Conservation (phyloP, 1,140 invertebrate genomes). For the Pollicipes pollicipes region DNA sequence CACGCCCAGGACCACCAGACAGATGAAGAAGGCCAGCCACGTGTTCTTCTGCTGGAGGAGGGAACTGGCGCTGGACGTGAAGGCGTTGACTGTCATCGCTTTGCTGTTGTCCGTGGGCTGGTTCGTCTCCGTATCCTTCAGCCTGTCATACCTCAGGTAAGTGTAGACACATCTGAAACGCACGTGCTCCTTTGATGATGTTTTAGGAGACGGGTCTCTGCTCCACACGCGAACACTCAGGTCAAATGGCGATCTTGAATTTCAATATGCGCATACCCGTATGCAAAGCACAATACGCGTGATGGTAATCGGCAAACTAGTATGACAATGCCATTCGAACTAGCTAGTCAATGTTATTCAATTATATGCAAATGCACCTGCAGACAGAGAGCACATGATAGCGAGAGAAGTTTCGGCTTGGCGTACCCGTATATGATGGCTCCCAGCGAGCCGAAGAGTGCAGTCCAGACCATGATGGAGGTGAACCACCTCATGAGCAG, state of each 20-base stretch:
- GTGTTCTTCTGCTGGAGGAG: slow-evolving; percentile 30
- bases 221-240: no score
- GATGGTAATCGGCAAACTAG: no score
- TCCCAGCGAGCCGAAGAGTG: slow-evolving; percentile 39
- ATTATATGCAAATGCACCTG: no score
- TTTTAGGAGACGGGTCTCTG: no score
- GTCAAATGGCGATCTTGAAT: no score
- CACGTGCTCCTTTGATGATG: no score
- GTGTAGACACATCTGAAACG: neutral
- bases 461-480: slow-evolving; percentile 58
- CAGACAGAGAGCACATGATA: no score
- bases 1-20: slow-evolving; percentile 39
- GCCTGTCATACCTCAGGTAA: neutral
- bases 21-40: slow-evolving; percentile 55
- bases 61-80: neutral
- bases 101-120: neutral
- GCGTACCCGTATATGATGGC: slow-evolving; percentile 5
- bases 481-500: slow-evolving; percentile 71
- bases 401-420: no score
- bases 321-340: no score
- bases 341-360: no score
- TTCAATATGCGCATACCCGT: no score
- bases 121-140: neutral
- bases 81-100: neutral
- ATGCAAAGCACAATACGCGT: no score